These are phyloP conservation scores for Lasius platythorax DNA, from an alignment of 2,888 invertebrate species.

Conservation along the genomic window DNA sequence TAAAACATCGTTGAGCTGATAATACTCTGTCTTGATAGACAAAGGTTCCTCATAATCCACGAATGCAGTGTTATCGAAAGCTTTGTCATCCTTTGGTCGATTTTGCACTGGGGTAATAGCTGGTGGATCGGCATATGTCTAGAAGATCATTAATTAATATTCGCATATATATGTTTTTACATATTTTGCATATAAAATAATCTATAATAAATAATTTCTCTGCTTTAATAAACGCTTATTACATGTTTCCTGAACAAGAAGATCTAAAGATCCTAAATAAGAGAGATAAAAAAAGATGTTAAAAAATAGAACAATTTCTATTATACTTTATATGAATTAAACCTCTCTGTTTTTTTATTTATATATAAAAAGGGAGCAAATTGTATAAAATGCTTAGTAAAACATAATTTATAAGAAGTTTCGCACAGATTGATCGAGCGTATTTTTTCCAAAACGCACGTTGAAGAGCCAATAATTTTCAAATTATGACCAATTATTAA, in stretches of 20 bases:
- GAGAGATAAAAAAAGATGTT: no score
- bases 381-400: no score
- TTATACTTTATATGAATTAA: no score
- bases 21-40: conserved; percentile 90
- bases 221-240: no score
- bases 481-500: background rate
- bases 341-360: no score
- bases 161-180: conserved; percentile 47
- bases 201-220: background rate
- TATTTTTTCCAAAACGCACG: no score
- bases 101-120: conserved; percentile 78
- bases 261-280: no score
- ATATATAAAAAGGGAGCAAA: no score
- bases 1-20: conserved; percentile 88
- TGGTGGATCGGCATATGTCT: conserved; percentile 84
- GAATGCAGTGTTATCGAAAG: conserved; percentile 92
- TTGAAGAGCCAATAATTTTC: background rate
- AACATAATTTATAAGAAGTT: no score
- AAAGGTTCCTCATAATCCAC: conserved; percentile 94
- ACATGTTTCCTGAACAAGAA: no score
- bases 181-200: conserved; percentile 34
- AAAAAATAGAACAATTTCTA: no score
- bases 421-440: no score
- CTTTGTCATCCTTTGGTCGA: conserved; percentile 83
- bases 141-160: conserved; percentile 68